A percentile compares a stretch with the other conserved stretches of the same genome.
Conservation (phyloP, 2,113 vertebrate species). For the Amblyornis subalaris region DNA sequence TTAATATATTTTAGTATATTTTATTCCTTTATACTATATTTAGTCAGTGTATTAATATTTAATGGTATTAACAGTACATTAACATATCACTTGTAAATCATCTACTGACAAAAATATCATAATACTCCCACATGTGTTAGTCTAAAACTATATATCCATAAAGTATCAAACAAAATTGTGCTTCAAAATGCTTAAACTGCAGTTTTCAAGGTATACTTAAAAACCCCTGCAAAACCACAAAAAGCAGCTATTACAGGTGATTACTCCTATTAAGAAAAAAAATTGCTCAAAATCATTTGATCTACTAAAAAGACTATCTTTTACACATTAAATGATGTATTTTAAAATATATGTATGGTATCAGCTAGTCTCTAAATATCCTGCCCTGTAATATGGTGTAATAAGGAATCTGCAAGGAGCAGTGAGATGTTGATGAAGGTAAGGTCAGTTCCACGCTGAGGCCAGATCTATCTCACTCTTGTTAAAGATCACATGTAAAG, state of each 20-base stretch:
- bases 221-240: neutral
- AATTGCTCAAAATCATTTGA: neutral
- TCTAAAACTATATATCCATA: neutral
- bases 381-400: neutral
- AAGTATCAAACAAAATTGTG: neutral
- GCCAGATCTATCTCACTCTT: neutral
- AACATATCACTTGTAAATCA: neutral
- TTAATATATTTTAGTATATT: neutral
- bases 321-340: neutral
- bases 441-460: fast-evolving
- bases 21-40: neutral
- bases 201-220: neutral
- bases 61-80: neutral
- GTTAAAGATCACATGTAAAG: fast-evolving
- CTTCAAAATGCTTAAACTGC: neutral
- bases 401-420: neutral
- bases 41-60: neutral
- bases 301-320: neutral
- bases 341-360: fast-evolving
- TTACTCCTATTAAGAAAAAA: neutral
- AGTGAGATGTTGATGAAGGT: neutral
- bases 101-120: neutral
- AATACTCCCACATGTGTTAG: neutral
- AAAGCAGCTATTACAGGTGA: neutral
- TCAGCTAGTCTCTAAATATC: neutral